These are phyloP conservation scores for Pemphredon lugubris DNA, from an alignment of 2,888 invertebrate genomes.

Conservation along the genomic window DNA sequence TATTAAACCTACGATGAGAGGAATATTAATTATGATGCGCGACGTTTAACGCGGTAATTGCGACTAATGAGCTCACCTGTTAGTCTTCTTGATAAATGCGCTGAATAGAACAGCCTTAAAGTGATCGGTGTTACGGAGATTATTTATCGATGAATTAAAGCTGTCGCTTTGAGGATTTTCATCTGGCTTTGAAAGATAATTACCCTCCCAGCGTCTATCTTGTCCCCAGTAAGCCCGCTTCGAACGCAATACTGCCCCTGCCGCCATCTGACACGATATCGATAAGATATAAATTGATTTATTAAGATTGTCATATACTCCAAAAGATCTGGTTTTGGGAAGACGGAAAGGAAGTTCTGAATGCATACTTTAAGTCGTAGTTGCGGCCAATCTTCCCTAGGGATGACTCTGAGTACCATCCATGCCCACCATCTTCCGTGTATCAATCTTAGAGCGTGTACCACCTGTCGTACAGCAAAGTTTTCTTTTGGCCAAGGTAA, in stretches of 20 bases:
- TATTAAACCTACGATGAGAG: slow-evolving; percentile 83
- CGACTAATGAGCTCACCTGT: no score
- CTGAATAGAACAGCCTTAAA: slow-evolving; percentile 83
- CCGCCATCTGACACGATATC: slow-evolving; percentile 83
- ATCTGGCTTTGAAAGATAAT: slow-evolving; percentile 87
- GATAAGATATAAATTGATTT: slow-evolving; percentile 8
- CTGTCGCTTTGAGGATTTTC: slow-evolving; percentile 87
- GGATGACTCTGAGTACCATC: slow-evolving; percentile 91
- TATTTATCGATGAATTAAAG: slow-evolving; percentile 86
- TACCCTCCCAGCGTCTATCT: slow-evolving; percentile 90
- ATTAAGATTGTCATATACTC: no score
- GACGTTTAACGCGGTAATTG: background rate
- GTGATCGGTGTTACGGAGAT: slow-evolving; percentile 86
- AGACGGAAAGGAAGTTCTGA: background rate
- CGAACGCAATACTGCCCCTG: slow-evolving; percentile 88
- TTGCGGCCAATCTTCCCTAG: slow-evolving; percentile 93
- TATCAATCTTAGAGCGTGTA: slow-evolving; percentile 84
- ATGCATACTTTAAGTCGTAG: slow-evolving; percentile 86
- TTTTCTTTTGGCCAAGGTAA: slow-evolving; percentile 92
- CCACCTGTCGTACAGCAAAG: slow-evolving; percentile 85
- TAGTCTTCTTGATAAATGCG: slow-evolving; percentile 77
- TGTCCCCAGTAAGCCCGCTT: slow-evolving; percentile 88
- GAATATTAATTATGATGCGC: background rate
- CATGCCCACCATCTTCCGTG: slow-evolving; percentile 93
- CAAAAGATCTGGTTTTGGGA: background rate